These are phyloP conservation scores for Remorina albescens DNA, from an alignment of 2,797 vertebrate genomes.

Conservation along the genomic window DNA sequence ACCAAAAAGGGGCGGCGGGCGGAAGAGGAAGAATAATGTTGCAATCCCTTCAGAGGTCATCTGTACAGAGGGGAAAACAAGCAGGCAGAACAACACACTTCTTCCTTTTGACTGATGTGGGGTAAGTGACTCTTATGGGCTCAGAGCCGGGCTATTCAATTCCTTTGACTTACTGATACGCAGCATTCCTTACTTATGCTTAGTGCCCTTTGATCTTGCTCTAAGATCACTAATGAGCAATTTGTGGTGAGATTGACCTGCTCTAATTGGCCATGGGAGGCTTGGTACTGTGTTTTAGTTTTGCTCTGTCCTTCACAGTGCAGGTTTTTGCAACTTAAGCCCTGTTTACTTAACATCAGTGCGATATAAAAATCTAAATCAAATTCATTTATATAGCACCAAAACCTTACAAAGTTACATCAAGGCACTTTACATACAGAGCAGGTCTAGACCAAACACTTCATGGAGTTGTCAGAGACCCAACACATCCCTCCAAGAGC, in stretches of 20 bases:
- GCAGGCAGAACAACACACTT: constrained; percentile 43
- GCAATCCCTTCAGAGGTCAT: constrained; percentile 42
- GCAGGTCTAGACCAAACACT: too few species aligned
- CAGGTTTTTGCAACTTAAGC: constrained; percentile 23
- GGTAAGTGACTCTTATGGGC: constrained; percentile 67
- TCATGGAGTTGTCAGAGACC: too few species aligned
- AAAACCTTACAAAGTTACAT: too few species aligned
- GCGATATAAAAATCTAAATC: constrained; percentile 27
- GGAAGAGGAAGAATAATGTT: constrained; percentile 28
- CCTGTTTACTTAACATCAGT: constrained; percentile 21
- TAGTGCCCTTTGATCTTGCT: constrained; percentile 71
- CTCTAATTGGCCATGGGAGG: constrained; percentile 69
- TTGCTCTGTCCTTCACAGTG: constrained; percentile 23
- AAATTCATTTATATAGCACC: too few species aligned
- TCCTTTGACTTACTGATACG: constrained; percentile 65
- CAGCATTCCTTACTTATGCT: constrained; percentile 58
- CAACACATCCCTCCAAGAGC: too few species aligned
- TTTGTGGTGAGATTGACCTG: constrained; percentile 76
- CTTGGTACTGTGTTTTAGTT: constrained; percentile 48
- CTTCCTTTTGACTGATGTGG: constrained; percentile 56
- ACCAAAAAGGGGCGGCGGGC: not conserved
- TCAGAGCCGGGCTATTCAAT: constrained; percentile 68
- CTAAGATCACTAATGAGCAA: constrained; percentile 75
- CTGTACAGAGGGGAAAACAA: constrained; percentile 43
- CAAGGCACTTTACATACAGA: too few species aligned